Conservation (phyloP, 2,113 vertebrate genomes). For the Nyctereutes procyonoides region DNA sequence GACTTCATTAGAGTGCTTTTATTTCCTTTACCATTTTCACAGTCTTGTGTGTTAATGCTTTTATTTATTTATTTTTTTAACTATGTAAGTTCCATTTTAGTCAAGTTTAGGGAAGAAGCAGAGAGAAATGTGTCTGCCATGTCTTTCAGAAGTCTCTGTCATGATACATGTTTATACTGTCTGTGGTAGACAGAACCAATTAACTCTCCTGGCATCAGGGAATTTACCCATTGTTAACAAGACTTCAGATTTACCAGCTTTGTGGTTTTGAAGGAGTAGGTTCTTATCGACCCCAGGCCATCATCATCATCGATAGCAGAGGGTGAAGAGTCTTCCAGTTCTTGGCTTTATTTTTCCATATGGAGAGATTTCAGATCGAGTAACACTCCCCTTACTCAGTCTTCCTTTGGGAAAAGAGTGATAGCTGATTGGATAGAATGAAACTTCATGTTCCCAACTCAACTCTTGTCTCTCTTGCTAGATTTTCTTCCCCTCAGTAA, state of each 20-base stretch:
- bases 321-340: not conserved
- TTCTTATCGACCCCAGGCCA: not conserved
- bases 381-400: not conserved
- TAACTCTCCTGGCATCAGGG: not conserved
- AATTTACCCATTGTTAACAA: not conserved
- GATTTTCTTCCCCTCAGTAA: not conserved
- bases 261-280: not conserved
- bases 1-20: conserved; percentile 41
- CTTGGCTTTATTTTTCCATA: not conserved
- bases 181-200: not conserved
- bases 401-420: not conserved
- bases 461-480: not conserved
- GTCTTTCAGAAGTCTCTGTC: conserved; percentile 12
- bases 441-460: not conserved
- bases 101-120: not conserved
- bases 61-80: conserved; percentile 39
- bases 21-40: conserved; percentile 44
- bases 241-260: not conserved
- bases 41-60: conserved; percentile 37
- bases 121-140: not conserved
- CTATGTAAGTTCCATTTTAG: not conserved
- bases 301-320: not conserved
- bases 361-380: not conserved
- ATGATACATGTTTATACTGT: not conserved
- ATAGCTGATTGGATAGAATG: not conserved